These are phyloP conservation scores for Lacanobia oleracea DNA, from an alignment of 2,888 invertebrate species.

Conservation along the genomic window DNA sequence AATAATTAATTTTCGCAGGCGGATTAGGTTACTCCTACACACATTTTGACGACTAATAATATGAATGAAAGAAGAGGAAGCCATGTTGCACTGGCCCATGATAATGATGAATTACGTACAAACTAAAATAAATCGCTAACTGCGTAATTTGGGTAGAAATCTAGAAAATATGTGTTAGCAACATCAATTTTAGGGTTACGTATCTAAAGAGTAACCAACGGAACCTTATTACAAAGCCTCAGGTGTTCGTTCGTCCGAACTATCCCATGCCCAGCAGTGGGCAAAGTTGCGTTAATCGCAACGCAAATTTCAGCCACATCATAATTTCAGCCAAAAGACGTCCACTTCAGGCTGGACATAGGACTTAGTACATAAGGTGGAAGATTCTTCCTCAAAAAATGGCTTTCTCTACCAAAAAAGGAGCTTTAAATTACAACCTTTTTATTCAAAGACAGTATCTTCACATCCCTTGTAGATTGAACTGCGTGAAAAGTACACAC, in stretches of 20 bases:
- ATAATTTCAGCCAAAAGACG: neutral
- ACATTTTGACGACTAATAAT: neutral
- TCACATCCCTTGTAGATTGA: neutral
- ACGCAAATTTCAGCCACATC: too few relatives aligned
- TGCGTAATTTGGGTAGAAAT: too few relatives aligned
- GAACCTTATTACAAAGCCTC: too few relatives aligned
- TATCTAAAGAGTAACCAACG: too few relatives aligned
- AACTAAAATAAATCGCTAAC: too few relatives aligned
- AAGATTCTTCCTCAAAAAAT: neutral
- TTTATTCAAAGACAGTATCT: slow-evolving; percentile 1
- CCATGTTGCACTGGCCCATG: neutral
- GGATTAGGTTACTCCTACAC: neutral
- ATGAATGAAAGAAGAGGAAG: neutral
- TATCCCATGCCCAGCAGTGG: too few relatives aligned
- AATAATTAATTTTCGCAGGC: neutral
- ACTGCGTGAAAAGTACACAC: slow-evolving; percentile 13
- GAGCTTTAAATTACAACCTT: neutral
- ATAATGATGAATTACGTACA: neutral
- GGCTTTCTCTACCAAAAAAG: neutral
- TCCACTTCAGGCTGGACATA: neutral
- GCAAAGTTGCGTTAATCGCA: too few relatives aligned
- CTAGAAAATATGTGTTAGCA: too few relatives aligned
- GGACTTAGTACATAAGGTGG: too few relatives aligned
- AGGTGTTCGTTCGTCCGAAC: too few relatives aligned
- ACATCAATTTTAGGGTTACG: too few relatives aligned